Percentiles rank a stretch among this genome's conserved stretches.
phyloP scores from a whole-genome alignment of 2,797 vertebrate species.

The Borostomias antarcticus region DNA sequence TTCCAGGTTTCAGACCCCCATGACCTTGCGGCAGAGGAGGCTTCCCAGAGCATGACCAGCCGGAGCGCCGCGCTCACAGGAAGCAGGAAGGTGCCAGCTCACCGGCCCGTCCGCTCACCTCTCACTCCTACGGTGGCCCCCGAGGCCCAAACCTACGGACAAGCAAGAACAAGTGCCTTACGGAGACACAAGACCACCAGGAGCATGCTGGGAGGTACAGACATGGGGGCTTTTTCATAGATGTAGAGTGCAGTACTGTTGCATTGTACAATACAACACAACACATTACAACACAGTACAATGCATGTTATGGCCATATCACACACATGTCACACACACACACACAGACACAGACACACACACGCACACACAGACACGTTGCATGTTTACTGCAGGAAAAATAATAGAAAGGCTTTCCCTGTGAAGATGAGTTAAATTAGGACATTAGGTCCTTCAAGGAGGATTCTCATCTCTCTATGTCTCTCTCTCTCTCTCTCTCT shows the following conservation, averaged over 20 bases:
- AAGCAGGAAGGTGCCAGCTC: constrained; percentile 29
- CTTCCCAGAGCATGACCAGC: constrained; percentile 18
- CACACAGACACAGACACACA: not conserved
- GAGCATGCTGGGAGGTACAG: not conserved
- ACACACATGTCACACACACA: not conserved
- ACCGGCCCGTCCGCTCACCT: constrained; percentile 6
- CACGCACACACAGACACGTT: constrained; percentile 13
- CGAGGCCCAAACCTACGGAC: constrained; percentile 12
- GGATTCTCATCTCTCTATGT: too few species aligned
- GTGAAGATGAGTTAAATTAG: too few species aligned
- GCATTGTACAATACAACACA: too few species aligned
- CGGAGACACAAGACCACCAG: not conserved
- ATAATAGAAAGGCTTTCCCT: too few species aligned
- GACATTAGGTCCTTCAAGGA: too few species aligned
- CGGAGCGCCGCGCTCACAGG: constrained; percentile 10
- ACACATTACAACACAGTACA: not conserved
- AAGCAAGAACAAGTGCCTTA: constrained; percentile 25
- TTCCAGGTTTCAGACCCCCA: constrained; percentile 33
- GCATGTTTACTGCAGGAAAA: too few species aligned
- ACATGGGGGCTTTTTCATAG: not conserved
- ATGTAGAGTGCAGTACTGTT: too few species aligned
- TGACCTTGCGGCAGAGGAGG: constrained; percentile 36
- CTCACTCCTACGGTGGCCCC: constrained; percentile 13
- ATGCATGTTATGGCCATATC: not conserved
- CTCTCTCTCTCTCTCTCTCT: too few species aligned